A percentile compares a stretch with the other conserved stretches of the same genome.
These are phyloP conservation scores for Lithophane leautieri DNA, from an alignment of 2,888 invertebrate genomes.

Conservation along the genomic window DNA sequence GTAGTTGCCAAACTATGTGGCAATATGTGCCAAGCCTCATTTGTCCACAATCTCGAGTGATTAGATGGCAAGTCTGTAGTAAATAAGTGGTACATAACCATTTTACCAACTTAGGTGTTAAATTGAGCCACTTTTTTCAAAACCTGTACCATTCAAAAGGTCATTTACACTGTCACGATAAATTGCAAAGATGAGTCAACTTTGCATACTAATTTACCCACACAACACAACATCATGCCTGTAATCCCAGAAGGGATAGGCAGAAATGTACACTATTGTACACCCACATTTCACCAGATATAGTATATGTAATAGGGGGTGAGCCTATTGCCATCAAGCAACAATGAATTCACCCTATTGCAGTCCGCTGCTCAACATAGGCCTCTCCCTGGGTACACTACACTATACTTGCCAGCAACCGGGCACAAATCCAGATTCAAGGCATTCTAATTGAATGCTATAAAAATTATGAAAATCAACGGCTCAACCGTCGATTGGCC, in stretches of 20 bases:
- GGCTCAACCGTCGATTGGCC: too few species aligned
- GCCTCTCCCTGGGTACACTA: not conserved
- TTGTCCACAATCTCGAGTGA: slow-evolving; percentile 4
- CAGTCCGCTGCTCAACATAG: not conserved
- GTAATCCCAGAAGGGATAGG: too few species aligned
- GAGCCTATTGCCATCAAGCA: not conserved
- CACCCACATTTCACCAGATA: not conserved
- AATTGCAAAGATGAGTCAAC: not conserved
- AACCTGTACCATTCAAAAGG: slow-evolving; percentile 23
- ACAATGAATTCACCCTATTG: not conserved
- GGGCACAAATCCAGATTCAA: not conserved
- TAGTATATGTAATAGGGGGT: too few species aligned
- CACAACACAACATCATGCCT: not conserved
- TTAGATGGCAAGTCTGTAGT: not conserved
- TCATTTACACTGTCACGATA: slow-evolving; percentile 36
- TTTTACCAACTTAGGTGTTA: too few species aligned
- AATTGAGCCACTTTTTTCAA: not conserved
- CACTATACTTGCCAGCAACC: not conserved
- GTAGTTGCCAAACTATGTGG: slow-evolving; percentile 46
- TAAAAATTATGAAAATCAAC: too few species aligned
- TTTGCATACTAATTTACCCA: not conserved
- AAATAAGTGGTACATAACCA: not conserved
- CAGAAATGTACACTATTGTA: not conserved
- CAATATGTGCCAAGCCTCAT: slow-evolving; percentile 32
- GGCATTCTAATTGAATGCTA: not conserved